Percentiles rank a stretch among this genome's conserved stretches.
Evolutionary conservation across 1,140 invertebrate species (phyloP).

Genomic region (Hypothenemus hampei): DNA sequence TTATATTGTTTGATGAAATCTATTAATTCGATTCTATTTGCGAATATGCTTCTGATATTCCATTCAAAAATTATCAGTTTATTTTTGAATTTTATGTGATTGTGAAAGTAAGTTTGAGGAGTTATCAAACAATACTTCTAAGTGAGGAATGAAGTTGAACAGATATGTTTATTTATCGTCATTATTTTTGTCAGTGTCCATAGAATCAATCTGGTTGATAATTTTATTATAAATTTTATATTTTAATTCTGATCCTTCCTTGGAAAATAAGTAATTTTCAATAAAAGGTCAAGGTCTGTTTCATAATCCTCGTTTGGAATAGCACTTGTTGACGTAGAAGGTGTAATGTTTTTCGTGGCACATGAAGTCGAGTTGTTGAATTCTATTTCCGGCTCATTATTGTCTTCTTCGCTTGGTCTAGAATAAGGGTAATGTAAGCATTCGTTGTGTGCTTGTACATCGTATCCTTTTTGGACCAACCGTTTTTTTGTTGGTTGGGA

Average conservation of each 20-base stretch:
- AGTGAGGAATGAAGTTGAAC: background rate
- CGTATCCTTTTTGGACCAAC: constrained; percentile 4
- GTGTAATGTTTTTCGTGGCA: background rate
- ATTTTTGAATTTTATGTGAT: background rate
- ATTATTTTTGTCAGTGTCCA: background rate
- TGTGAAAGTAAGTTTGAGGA: background rate
- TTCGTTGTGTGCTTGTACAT: constrained; percentile 7
- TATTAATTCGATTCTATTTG: too few relatives aligned
- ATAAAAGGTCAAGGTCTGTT: background rate
- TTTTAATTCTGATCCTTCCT: background rate
- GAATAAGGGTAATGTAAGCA: constrained; percentile 5
- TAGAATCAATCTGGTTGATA: background rate
- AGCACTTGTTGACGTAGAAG: background rate
- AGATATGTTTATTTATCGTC: background rate
- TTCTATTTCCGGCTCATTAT: background rate
- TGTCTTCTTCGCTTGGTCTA: background rate
- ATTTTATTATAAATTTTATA: background rate
- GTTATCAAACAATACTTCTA: too few relatives aligned
- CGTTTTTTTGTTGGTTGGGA: constrained; percentile 1
- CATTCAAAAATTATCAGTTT: background rate
- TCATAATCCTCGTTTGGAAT: background rate
- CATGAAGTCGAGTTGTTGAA: too few relatives aligned
- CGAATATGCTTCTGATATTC: constrained; percentile 5
- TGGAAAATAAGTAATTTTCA: background rate
- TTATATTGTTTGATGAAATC: background rate